Conservation (phyloP, 2,113 vertebrate genomes). For the Eretmochelys imbricata region DNA sequence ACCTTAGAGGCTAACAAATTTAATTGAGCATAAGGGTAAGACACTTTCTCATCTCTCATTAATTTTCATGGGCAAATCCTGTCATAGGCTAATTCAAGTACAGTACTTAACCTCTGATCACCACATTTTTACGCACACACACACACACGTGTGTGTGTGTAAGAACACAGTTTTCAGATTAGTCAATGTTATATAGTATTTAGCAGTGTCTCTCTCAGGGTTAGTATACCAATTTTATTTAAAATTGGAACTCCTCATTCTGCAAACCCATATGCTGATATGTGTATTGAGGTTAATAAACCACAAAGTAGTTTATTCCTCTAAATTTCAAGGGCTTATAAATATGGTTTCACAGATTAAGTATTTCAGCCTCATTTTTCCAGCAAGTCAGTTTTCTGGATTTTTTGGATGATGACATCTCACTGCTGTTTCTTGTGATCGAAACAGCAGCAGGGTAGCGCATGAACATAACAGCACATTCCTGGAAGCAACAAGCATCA, state of each 20-base stretch:
- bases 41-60: neutral
- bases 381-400: neutral
- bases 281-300: fast-evolving
- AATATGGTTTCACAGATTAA: neutral
- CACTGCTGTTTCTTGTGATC: neutral
- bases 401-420: neutral
- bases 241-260: neutral
- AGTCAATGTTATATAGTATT: neutral
- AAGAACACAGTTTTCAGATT: neutral
- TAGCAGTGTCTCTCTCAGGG: neutral
- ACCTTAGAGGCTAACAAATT: too few species aligned
- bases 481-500: neutral
- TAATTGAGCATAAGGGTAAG: neutral
- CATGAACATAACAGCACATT: neutral
- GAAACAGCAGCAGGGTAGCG: neutral
- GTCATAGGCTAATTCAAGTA: neutral
- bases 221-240: neutral
- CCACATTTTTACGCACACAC: too few species aligned
- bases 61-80: neutral
- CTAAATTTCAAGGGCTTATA: neutral
- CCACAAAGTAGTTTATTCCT: neutral
- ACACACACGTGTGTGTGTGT: neutral
- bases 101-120: neutral
- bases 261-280: neutral
- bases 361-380: neutral